phyloP scores from a whole-genome alignment of 2,888 invertebrate species.

The Yponomeuta cagnagella region DNA sequence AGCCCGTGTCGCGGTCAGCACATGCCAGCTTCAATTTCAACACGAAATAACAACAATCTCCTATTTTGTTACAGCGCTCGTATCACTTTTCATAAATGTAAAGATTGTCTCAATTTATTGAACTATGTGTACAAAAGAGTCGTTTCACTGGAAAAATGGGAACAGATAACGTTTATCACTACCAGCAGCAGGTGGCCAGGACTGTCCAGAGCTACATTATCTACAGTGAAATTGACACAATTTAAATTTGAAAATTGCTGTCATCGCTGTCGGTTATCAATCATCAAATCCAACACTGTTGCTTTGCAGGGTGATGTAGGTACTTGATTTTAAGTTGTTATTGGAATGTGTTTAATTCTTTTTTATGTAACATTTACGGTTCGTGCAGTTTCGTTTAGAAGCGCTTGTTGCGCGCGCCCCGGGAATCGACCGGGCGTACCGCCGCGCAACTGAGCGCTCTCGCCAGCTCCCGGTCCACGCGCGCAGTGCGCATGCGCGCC shows the following conservation, averaged over 20 bases:
- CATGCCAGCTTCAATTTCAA: background rate
- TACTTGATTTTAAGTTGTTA: no score
- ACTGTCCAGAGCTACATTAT: constrained; percentile 30
- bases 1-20: constrained; percentile 9
- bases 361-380: constrained; percentile 39
- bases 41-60: background rate
- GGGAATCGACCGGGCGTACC: constrained; percentile 70
- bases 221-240: constrained; percentile 30
- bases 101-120: no score
- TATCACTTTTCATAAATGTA: background rate
- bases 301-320: no score
- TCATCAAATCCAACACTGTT: no score
- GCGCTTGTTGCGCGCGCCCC: constrained; percentile 47
- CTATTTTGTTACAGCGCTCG: no score
- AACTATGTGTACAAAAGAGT: background rate
- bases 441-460: constrained; percentile 67
- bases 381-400: constrained; percentile 35
- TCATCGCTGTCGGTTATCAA: background rate
- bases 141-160: constrained; percentile 8
- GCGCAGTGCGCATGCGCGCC: constrained; percentile 43
- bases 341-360: constrained; percentile 17
- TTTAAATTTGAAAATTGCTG: background rate
- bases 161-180: constrained; percentile 31
- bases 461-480: constrained; percentile 48
- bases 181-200: constrained; percentile 37